These are phyloP conservation scores for Brachionus rubens DNA, from an alignment of 1,140 invertebrate species.

Conservation along the genomic window DNA sequence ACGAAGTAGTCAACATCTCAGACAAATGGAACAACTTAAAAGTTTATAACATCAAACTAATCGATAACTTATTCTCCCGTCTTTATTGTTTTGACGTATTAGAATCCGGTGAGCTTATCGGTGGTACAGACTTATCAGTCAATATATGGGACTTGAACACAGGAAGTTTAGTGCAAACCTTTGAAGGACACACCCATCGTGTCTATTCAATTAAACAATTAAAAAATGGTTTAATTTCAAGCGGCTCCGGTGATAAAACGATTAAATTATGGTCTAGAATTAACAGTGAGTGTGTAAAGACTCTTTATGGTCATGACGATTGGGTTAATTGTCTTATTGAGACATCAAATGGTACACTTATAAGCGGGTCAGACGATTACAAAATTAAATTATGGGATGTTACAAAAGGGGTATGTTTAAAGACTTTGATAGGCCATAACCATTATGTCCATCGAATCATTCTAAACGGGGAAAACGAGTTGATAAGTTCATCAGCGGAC, in stretches of 20 bases:
- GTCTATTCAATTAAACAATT: not conserved
- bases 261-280: not conserved
- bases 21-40: not conserved
- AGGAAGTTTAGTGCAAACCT: not conserved
- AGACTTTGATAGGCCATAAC: not conserved
- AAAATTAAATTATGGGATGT: slow-evolving; percentile 1
- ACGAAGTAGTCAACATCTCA: not conserved
- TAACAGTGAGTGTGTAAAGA: not conserved
- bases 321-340: slow-evolving; percentile 14
- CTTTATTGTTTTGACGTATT: not conserved
- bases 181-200: not conserved
- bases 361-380: not conserved
- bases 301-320: not conserved
- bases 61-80: not conserved
- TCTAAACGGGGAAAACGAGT: not conserved
- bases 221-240: not conserved
- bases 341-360: not conserved
- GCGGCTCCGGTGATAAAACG: not conserved
- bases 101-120: not conserved
- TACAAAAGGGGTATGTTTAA: not conserved
- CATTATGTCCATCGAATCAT: slow-evolving; percentile 13
- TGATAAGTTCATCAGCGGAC: slow-evolving; percentile 9
- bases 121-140: not conserved
- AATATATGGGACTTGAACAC: slow-evolving; percentile 14
- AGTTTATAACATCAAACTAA: not conserved